Evolutionary conservation across 1,140 invertebrate genomes (phyloP).

Genomic region (Adoxophyes honmai): DNA sequence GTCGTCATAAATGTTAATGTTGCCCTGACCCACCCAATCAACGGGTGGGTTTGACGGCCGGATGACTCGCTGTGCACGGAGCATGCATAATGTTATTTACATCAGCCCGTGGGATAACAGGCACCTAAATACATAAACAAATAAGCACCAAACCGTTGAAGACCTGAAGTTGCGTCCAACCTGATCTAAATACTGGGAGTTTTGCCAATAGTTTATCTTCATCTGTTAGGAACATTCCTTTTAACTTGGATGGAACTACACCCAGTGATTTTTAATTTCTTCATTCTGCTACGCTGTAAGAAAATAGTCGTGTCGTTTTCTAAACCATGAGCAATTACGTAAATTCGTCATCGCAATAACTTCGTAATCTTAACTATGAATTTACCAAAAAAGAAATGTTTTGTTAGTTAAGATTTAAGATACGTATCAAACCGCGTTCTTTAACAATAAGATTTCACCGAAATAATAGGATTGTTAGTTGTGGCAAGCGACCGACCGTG

Average conservation of each 20-base stretch:
- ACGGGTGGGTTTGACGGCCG: neutral
- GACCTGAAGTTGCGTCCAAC: too few relatives aligned
- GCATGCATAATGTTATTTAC: constrained; percentile 3
- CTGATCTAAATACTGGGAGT: too few relatives aligned
- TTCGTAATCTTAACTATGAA: constrained; percentile 1
- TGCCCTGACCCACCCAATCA: constrained; percentile 7
- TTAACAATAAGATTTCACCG: constrained; percentile 14
- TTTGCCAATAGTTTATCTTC: too few relatives aligned
- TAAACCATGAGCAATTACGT: constrained; percentile 12
- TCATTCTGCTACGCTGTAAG: neutral
- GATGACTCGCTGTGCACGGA: constrained; percentile 2
- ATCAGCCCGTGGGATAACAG: neutral
- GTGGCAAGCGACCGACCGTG: too few relatives aligned
- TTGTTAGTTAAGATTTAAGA: constrained; percentile 16
- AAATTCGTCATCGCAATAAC: neutral
- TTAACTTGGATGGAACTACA: too few relatives aligned
- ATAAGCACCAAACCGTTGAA: too few relatives aligned
- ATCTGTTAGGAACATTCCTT: too few relatives aligned
- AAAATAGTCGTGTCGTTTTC: neutral
- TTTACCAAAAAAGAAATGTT: constrained; percentile 15
- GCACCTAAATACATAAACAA: constrained; percentile 10
- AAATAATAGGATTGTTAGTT: neutral
- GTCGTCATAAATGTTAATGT: neutral
- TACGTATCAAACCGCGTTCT: constrained; percentile 11
- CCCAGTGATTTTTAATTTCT: neutral